A percentile compares a stretch with the other conserved stretches of the same genome.
Conservation (phyloP, 2,113 vertebrate species). For the Albula glossodonta region DNA sequence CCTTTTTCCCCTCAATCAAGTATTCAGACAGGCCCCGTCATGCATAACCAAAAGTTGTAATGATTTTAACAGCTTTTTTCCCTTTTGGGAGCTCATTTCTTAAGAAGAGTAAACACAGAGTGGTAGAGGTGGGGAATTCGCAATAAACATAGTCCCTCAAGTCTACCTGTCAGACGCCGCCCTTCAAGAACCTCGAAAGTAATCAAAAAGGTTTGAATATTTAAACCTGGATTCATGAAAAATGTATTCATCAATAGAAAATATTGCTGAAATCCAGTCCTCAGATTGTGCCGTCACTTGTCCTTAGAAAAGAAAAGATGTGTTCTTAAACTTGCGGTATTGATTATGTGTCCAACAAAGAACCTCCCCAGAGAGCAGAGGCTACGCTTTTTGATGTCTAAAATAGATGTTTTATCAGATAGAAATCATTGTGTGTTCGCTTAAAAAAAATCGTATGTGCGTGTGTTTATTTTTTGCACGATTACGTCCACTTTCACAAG, state of each 20-base stretch:
- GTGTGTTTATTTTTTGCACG: background rate
- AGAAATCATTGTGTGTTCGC: constrained; percentile 28
- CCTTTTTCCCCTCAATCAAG: constrained; percentile 31
- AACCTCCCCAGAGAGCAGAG: constrained; percentile 40
- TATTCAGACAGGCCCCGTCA: constrained; percentile 57
- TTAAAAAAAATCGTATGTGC: constrained; percentile 11
- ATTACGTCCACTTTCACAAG: constrained; percentile 14
- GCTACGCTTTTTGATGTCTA: constrained; percentile 48
- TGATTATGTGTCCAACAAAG: constrained; percentile 60
- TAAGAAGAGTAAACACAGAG: constrained; percentile 52
- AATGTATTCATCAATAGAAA: constrained; percentile 40
- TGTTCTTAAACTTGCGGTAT: constrained; percentile 61
- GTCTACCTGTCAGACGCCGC: constrained; percentile 56
- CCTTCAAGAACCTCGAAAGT: constrained; percentile 50
- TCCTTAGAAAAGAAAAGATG: constrained; percentile 38
- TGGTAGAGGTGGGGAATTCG: constrained; percentile 40
- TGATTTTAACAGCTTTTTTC: constrained; percentile 47
- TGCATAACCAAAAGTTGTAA: constrained; percentile 52
- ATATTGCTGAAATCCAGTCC: constrained; percentile 36
- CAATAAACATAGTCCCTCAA: constrained; percentile 57
- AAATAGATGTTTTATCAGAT: constrained; percentile 46
- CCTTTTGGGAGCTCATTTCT: constrained; percentile 51
- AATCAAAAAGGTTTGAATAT: constrained; percentile 56
- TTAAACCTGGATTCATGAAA: constrained; percentile 44
- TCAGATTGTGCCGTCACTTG: constrained; percentile 40